Evolutionary conservation across 53 echinoderm and acorn worm species (phyloP).

Genomic region (Luidia sarsii): DNA sequence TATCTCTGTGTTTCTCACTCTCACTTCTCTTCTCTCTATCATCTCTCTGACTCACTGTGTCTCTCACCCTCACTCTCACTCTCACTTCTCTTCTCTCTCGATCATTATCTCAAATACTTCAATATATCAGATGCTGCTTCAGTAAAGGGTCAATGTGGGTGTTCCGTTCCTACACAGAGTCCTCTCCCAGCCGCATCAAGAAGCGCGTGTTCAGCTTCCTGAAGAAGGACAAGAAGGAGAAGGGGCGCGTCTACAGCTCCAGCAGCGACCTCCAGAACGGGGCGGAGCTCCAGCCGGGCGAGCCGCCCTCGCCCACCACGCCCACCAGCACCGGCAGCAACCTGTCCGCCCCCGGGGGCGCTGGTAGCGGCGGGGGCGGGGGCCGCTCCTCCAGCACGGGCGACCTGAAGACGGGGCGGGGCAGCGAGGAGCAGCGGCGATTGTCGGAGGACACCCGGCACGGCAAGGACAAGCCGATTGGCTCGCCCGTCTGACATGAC

Average conservation of each 20-base stretch:
- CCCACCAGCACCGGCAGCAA: constrained; percentile 31
- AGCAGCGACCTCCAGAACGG: constrained; percentile 53
- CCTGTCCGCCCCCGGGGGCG: constrained; percentile 28
- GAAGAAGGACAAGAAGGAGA: constrained; percentile 52
- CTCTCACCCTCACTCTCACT: too few relatives aligned
- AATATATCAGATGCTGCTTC: too few relatives aligned
- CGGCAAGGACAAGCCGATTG: constrained; percentile 30
- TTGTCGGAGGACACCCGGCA: constrained; percentile 38
- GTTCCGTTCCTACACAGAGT: constrained; percentile 15
- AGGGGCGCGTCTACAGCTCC: constrained; percentile 47
- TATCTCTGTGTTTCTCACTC: too few relatives aligned
- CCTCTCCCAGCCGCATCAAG: constrained; percentile 62
- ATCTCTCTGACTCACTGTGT: too few relatives aligned
- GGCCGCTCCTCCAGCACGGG: constrained; percentile 58
- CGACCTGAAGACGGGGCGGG: constrained; percentile 3
- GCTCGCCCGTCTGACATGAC: constrained; percentile 44
- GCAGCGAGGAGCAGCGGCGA: constrained; percentile 31
- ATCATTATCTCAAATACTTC: too few relatives aligned
- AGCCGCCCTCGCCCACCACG: constrained; percentile 40
- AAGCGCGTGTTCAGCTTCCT: constrained; percentile 65
- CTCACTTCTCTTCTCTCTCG: too few relatives aligned
- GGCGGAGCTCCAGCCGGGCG: constrained; percentile 19
- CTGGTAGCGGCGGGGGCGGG: too few relatives aligned
- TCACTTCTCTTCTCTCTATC: too few relatives aligned
- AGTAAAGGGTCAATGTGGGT: neutral